These are phyloP conservation scores for Neotragus moschatus DNA, from an alignment of 2,113 vertebrate genomes.

Conservation along the genomic window DNA sequence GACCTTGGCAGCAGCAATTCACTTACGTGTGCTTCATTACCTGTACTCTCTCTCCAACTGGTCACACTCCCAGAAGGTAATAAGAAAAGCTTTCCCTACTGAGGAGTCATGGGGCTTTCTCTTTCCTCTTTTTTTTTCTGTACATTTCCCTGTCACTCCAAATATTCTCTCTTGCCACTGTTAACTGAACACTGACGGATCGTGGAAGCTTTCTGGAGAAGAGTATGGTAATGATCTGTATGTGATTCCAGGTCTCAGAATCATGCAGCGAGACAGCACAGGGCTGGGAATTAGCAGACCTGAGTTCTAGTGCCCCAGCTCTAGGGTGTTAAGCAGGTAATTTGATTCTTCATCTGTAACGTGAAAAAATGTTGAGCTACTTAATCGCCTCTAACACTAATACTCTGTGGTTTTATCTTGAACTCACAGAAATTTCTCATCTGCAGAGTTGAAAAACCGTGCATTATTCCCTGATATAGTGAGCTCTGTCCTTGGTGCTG, in stretches of 20 bases:
- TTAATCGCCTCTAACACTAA: background rate
- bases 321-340: background rate
- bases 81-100: background rate
- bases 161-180: background rate
- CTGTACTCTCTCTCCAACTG: slow-evolving; percentile 50
- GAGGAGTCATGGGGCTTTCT: background rate
- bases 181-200: background rate
- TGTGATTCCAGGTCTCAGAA: background rate
- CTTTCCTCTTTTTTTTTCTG: background rate
- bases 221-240: background rate
- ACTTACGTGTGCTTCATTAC: slow-evolving; percentile 67
- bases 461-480: background rate
- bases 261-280: background rate
- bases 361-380: background rate
- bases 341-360: background rate
- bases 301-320: background rate
- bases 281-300: background rate
- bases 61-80: slow-evolving; percentile 37
- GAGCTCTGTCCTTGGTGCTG: slow-evolving; percentile 67
- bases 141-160: background rate
- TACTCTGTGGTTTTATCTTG: slow-evolving; percentile 35
- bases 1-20: slow-evolving; percentile 44
- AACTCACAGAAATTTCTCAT: background rate
- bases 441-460: background rate
- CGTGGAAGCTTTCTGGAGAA: background rate